Conservation (phyloP, 1,140 invertebrate species). For the Plectus sambesii region DNA sequence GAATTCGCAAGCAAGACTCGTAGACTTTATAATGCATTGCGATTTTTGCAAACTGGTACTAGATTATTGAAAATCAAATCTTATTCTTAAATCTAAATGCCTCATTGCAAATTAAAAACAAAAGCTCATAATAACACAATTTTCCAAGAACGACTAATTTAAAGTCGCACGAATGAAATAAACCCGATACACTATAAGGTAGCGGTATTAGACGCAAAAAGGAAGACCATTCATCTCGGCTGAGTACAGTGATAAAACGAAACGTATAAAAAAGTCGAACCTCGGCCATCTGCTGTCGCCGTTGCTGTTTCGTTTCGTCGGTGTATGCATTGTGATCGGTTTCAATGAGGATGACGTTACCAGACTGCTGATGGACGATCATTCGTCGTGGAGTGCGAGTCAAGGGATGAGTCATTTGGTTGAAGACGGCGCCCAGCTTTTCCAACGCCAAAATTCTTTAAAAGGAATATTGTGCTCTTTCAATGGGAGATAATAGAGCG, state of each 20-base stretch:
- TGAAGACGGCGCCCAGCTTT: constrained; percentile 95
- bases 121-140: too few relatives aligned
- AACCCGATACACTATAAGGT: too few relatives aligned
- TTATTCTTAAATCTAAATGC: too few relatives aligned
- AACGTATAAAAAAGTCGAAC: too few relatives aligned
- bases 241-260: neutral
- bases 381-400: constrained; percentile 94
- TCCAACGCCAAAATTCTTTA: constrained; percentile 82
- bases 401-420: constrained; percentile 74
- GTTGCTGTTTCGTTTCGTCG: constrained; percentile 82
- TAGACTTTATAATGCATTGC: too few relatives aligned
- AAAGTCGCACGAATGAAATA: neutral
- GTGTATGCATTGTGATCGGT: constrained; percentile 98
- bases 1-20: too few relatives aligned
- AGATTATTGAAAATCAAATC: too few relatives aligned
- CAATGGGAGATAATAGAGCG: too few relatives aligned
- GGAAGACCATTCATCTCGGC: neutral
- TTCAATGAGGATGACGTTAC: constrained; percentile 75
- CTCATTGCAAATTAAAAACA: too few relatives aligned
- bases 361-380: constrained; percentile 79
- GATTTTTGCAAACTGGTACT: too few relatives aligned
- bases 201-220: neutral
- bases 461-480: constrained; percentile 16
- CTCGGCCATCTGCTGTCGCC: constrained; percentile 65
- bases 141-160: too few relatives aligned